These are phyloP conservation scores for Palythoa grandiflora DNA, from an alignment of 92 coral and sea anemone species.

Conservation along the genomic window DNA sequence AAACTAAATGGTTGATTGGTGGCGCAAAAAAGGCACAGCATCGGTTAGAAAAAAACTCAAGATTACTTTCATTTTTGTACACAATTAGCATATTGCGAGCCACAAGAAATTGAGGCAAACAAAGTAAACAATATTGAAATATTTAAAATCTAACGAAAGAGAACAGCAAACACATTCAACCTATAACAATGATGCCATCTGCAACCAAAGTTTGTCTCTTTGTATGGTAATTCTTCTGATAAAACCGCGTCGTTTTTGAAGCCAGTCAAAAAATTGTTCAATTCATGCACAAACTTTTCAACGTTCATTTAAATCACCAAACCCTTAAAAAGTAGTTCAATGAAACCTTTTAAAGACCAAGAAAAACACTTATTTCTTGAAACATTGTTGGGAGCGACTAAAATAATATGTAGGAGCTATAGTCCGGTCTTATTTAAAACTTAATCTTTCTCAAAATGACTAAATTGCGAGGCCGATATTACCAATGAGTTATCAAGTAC, in stretches of 20 bases:
- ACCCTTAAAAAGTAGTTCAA: neutral
- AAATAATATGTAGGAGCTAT: neutral
- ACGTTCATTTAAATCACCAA: neutral
- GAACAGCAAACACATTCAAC: conserved; percentile 4
- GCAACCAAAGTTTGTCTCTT: conserved; percentile 15
- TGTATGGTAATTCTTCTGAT: conserved; percentile 32
- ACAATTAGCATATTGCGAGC: neutral
- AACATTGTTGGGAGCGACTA: neutral
- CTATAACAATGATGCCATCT: conserved; percentile 30
- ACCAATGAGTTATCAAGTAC: neutral
- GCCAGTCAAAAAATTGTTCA: neutral
- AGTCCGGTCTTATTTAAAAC: neutral
- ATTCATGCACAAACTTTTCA: neutral
- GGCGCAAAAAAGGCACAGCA: neutral
- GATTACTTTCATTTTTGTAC: neutral
- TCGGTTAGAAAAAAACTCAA: neutral
- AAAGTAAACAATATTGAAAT: conserved; percentile 9
- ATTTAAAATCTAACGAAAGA: conserved; percentile 12
- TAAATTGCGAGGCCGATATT: neutral
- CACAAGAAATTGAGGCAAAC: neutral
- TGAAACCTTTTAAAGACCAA: neutral
- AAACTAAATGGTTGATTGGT: conserved; percentile 2
- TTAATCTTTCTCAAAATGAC: neutral
- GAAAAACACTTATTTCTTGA: neutral
- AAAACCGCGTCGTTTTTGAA: conserved; percentile 28